phyloP scores from a whole-genome alignment of 2,888 invertebrate genomes.

The Pocota personata region DNA sequence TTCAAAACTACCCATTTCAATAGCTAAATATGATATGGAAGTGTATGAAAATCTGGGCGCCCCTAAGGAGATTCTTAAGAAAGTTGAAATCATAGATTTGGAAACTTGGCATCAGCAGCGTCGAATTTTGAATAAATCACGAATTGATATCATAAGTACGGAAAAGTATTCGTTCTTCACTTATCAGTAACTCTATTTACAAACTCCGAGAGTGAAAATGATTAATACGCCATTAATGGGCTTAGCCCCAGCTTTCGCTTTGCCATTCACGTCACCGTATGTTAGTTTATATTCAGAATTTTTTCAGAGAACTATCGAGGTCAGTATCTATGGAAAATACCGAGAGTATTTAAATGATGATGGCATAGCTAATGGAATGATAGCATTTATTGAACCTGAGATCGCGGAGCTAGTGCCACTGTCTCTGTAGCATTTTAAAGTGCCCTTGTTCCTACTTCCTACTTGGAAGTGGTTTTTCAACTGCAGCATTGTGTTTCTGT shows the following conservation, averaged over 20 bases:
- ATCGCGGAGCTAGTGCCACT: background rate
- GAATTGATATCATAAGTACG: conserved; percentile 49
- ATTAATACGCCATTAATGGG: conserved; percentile 55
- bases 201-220: conserved; percentile 53
- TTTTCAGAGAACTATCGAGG: conserved; percentile 16
- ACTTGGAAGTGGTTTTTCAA: background rate
- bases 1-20: conserved; percentile 45
- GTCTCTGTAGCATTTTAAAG: conserved; percentile 7
- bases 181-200: conserved; percentile 75
- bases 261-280: conserved; percentile 73
- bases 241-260: conserved; percentile 67
- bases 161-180: conserved; percentile 72
- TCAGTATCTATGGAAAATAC: conserved; percentile 32
- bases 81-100: conserved; percentile 35
- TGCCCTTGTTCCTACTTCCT: background rate
- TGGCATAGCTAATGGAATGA: conserved; percentile 44
- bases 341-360: conserved; percentile 42
- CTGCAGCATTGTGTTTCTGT: background rate
- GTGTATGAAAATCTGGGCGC: background rate
- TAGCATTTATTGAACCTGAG: background rate
- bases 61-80: background rate
- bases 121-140: conserved; percentile 46
- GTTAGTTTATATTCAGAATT: conserved; percentile 47
- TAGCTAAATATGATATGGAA: conserved; percentile 18
- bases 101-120: conserved; percentile 25